Conservation (phyloP, 1,140 invertebrate genomes). For the Diorhabda sublineata region DNA sequence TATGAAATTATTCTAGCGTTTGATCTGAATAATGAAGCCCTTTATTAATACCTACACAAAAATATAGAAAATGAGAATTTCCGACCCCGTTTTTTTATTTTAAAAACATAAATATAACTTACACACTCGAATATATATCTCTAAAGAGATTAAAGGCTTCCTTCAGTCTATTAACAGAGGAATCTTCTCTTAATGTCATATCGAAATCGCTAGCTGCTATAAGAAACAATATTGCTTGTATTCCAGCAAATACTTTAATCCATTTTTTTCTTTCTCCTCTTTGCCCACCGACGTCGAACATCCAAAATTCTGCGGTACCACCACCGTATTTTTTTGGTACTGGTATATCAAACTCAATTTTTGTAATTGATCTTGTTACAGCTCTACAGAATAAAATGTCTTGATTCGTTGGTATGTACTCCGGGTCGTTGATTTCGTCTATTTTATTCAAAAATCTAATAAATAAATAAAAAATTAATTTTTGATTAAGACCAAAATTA, state of each 20-base stretch:
- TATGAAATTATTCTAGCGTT: too few species aligned
- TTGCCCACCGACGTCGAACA: slow-evolving; percentile 80
- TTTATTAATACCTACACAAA: too few species aligned
- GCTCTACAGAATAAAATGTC: slow-evolving; percentile 68
- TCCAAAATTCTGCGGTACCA: slow-evolving; percentile 64
- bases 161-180: slow-evolving; percentile 62
- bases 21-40: too few species aligned
- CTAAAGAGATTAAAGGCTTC: slow-evolving; percentile 70
- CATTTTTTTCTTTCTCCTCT: slow-evolving; percentile 57
- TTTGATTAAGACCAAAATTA: neutral
- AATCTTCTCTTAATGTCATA: slow-evolving; percentile 68
- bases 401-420: slow-evolving; percentile 63
- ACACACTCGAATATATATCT: slow-evolving; percentile 75
- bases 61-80: too few species aligned
- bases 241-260: slow-evolving; percentile 72
- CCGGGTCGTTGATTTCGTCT: slow-evolving; percentile 53
- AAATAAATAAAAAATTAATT: slow-evolving; percentile 7
- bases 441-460: slow-evolving; percentile 65
- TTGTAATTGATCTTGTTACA: slow-evolving; percentile 66
- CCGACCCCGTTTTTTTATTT: too few species aligned
- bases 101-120: slow-evolving; percentile 18
- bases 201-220: slow-evolving; percentile 76
- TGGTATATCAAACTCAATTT: slow-evolving; percentile 68
- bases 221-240: slow-evolving; percentile 73
- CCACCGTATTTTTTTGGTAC: slow-evolving; percentile 64